Percentiles rank a stretch among this genome's conserved stretches.
Conservation (phyloP, 2,888 invertebrate species). For the Caenorhabditis sulstoni region DNA sequence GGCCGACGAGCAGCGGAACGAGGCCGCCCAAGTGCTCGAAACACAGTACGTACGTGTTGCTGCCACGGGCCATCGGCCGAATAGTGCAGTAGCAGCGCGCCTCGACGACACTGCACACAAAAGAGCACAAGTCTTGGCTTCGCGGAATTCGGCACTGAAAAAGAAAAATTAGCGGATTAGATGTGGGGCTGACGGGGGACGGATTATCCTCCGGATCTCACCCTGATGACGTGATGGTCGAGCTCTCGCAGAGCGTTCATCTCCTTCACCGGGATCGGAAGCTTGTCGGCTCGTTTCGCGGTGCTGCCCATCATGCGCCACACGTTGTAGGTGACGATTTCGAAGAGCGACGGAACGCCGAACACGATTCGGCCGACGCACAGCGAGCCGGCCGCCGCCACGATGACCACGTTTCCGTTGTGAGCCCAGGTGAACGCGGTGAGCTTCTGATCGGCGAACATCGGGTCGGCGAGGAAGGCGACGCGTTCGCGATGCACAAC, state of each 20-base stretch:
- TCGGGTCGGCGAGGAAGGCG: not conserved
- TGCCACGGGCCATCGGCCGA: constrained; percentile 82
- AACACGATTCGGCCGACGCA: constrained; percentile 86
- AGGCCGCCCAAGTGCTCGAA: constrained; percentile 94
- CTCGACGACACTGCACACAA: constrained; percentile 93
- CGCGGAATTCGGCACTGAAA: constrained; percentile 94
- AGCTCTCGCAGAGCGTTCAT: constrained; percentile 66
- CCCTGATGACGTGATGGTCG: constrained; percentile 89
- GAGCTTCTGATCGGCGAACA: constrained; percentile 81
- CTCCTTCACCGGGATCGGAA: constrained; percentile 90
- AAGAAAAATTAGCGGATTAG: not conserved
- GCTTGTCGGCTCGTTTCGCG: constrained; percentile 84
- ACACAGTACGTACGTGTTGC: constrained; percentile 84
- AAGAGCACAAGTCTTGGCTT: constrained; percentile 89
- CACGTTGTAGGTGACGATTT: constrained; percentile 84
- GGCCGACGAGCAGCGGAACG: constrained; percentile 93
- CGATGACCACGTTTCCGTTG: constrained; percentile 91
- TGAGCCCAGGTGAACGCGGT: constrained; percentile 98
- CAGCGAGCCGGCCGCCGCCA: constrained; percentile 90
- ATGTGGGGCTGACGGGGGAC: not conserved
- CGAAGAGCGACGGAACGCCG: constrained; percentile 91
- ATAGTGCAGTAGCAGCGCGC: constrained; percentile 97
- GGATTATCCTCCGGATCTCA: constrained; percentile 81
- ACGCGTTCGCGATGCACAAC: constrained; percentile 64
- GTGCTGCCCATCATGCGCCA: constrained; percentile 72